Evolutionary conservation across 2,797 vertebrate genomes (phyloP).

Genomic region (Austrolebias charrua): DNA sequence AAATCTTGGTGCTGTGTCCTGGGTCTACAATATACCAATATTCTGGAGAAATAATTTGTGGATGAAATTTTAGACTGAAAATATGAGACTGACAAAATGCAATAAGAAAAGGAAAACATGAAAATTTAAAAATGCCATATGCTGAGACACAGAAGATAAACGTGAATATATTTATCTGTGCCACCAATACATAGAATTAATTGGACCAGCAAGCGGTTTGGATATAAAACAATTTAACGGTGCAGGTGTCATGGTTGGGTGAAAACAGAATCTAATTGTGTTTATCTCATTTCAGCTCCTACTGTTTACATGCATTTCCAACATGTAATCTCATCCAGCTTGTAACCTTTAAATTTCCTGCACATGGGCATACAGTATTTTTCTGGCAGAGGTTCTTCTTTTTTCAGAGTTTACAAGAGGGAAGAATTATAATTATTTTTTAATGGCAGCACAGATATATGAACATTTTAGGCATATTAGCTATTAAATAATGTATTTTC

Average conservation of each 20-base stretch:
- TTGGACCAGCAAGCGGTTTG: constrained; percentile 11
- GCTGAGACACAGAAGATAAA: constrained; percentile 20
- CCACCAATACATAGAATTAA: constrained; percentile 13
- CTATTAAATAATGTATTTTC: too few relatives aligned
- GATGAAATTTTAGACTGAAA: constrained; percentile 31
- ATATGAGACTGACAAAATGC: constrained; percentile 27
- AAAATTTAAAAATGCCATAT: constrained; percentile 18
- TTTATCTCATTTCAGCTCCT: background rate
- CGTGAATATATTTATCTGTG: background rate
- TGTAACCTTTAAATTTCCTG: background rate
- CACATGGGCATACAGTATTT: background rate
- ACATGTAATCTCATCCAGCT: constrained; percentile 6
- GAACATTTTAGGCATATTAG: too few relatives aligned
- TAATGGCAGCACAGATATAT: background rate
- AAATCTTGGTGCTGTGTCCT: constrained; percentile 32
- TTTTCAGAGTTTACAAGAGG: background rate
- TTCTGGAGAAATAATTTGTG: constrained; percentile 52
- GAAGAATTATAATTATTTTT: background rate
- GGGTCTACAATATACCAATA: constrained; percentile 38
- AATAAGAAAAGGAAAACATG: constrained; percentile 39
- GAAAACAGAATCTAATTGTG: background rate
- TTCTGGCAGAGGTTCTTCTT: background rate
- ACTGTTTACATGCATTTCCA: constrained; percentile 6
- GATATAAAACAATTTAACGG: constrained; percentile 4
- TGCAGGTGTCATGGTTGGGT: background rate